Evolutionary conservation across 2,113 vertebrate genomes (phyloP), one percentile per base, ranked within the genome.

Genomic region (Zosterops pallidus): DNA sequence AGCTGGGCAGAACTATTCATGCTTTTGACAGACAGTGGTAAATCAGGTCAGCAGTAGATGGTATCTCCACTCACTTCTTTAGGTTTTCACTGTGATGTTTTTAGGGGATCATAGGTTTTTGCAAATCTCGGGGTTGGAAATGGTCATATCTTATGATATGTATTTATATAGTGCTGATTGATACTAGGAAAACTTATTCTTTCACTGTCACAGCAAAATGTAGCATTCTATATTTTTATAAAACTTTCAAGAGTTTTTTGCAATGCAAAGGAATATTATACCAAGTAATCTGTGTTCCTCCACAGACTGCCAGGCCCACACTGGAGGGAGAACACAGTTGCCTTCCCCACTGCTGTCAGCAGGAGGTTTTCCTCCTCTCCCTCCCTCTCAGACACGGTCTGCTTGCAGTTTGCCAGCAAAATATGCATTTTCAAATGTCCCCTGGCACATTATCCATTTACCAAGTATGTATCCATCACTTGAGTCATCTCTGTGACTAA

Each of bases 401-500:
- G 25, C 24, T 75, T 95, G 77, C 41, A 74, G 76, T 63, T 94
- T 93, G 60, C 72, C 76, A 89, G 70, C 31, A 89, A 88, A 72
- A 78, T 35, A n/a, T 80, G 71, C 14, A 0, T 78, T 91, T 95
- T 53, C 24, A 83, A 87, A 86, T 84, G 78, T 92, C 83, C 95
- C 31, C 56, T 81, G 72, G 89, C 94, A 95, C 14, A 37, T 88
- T 87, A 91, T 85, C 65, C 86, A 60, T 85, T 87, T 94, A 79
- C n/a, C 49, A 47, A 92, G 86, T 52, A 67, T 0, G 11, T 33
- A 78, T 93, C 70, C 83, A 44, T 94, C 95, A 87, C 85, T 92
- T 95, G 93, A 92, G 76, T 95, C 92, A 86, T 93, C 50, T 68
- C 90, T 1, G 4, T 68, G 93, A 95, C 93, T 96, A 95, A 70